Base-by-base conservation (phyloP, 2,888 invertebrate species). In the Sthenelais limicola region DNA sequence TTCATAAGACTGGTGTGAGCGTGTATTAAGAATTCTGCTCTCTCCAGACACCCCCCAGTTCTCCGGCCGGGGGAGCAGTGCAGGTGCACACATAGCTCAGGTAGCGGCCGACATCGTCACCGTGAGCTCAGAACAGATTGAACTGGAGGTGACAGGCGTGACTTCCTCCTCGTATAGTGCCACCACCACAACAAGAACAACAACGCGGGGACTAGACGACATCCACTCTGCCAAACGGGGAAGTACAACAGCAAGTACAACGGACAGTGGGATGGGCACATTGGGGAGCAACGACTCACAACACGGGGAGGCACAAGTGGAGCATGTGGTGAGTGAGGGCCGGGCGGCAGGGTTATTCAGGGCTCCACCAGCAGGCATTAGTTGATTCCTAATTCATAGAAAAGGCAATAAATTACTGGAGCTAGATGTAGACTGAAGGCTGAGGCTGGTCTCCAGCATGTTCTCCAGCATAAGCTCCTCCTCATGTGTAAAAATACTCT, bases 41-140 rank as follows among this genome's bases (percentile, higher is more conserved):
- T 32, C 62, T 38, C 26, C 62, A 62, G 62, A 62, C 62, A 62
- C 62, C 21, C 62, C 62, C 9, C 62, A 62, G 62, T 62, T 62
- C 24, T 62, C 62, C 38, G 62, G 62, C 9, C 62, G 62, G 18
- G 21, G 51, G 12, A 26, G 9, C 62, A n/a, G 3, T 12, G 21
- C 33, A 15, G 15, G 35, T 21, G 9, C 35, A 26, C 30, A 56
- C 32, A 5, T 24, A 26, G 62, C 62, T 3, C 38, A 26, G 62
- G 38, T 26, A 24, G 38, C 21, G 5, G 62, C 35, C 26, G 38
- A 35, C 24, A 43, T 38, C 32, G 33, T 56, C 56, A 33, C 56
- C 1, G 5, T 62, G 24, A 62, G 38, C 62, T 35, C 62, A 5
- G 62, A 62, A 18, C 62, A 62, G 62, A 62, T 62, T 4, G 62